Evolutionary conservation across 1,140 invertebrate genomes (phyloP).

Genomic region (Ephestia elutella): DNA sequence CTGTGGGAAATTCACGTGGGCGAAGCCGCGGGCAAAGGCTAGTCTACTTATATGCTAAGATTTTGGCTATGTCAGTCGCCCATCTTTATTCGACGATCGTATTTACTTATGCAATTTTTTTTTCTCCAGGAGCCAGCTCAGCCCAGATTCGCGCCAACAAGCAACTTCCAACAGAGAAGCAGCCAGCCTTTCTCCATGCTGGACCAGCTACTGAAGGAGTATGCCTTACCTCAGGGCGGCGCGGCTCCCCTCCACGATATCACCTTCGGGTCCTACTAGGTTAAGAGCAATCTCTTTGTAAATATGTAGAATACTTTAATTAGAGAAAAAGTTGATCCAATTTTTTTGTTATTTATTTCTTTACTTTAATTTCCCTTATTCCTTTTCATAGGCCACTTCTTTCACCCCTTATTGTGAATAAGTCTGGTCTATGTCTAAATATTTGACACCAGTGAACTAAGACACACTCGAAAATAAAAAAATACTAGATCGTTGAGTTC

Average conservation of each 20-base stretch:
- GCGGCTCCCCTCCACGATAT: constrained; percentile 84
- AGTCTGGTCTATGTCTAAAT: too few species aligned
- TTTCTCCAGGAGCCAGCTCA: constrained; percentile 41
- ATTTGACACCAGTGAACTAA: too few species aligned
- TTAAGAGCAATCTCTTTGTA: constrained; percentile 48
- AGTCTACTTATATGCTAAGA: too few species aligned
- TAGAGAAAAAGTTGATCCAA: neutral
- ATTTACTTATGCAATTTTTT: neutral
- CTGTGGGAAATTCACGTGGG: too few species aligned
- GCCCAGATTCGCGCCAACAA: constrained; percentile 40
- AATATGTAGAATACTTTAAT: constrained; percentile 57
- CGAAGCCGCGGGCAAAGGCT: too few species aligned
- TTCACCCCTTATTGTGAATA: too few species aligned
- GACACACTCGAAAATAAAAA: too few species aligned
- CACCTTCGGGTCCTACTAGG: constrained; percentile 83
- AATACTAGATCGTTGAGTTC: too few species aligned
- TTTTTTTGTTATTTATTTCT: neutral
- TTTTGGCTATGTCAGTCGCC: too few species aligned
- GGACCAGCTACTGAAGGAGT: constrained; percentile 87
- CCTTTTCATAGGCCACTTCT: neutral
- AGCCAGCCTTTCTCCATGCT: constrained; percentile 80
- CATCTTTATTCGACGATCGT: too few species aligned
- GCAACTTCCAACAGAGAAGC: constrained; percentile 83
- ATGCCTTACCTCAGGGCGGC: constrained; percentile 80
- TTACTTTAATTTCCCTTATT: neutral